These are phyloP conservation scores for Zapornia atra DNA, from an alignment of 2,113 vertebrate genomes.

Conservation along the genomic window DNA sequence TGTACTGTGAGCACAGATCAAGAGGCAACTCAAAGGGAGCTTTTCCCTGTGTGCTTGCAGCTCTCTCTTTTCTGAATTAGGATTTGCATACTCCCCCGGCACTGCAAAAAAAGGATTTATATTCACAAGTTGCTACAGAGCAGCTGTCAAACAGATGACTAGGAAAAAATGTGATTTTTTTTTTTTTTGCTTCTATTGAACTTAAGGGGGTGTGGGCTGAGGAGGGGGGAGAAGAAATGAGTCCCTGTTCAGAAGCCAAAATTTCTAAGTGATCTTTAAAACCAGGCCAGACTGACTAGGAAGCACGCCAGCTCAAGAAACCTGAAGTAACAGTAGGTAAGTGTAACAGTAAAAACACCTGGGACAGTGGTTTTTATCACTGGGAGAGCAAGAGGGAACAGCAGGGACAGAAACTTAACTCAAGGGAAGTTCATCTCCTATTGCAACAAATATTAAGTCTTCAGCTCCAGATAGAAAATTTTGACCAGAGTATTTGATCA, in stretches of 20 bases:
- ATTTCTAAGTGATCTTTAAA: slow-evolving; percentile 3
- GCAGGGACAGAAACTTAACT: neutral
- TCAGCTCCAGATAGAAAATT: neutral
- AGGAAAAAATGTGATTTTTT: slow-evolving; percentile 4
- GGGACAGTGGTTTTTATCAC: neutral
- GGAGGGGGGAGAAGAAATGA: neutral
- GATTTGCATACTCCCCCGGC: slow-evolving; percentile 60
- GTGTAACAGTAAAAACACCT: neutral
- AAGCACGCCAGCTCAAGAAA: slow-evolving; percentile 1
- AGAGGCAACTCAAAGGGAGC: neutral
- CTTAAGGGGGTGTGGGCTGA: neutral
- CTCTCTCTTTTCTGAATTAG: slow-evolving; percentile 59
- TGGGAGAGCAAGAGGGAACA: neutral
- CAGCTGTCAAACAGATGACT: slow-evolving; percentile 65
- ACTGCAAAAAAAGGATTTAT: slow-evolving; percentile 61
- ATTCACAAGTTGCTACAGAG: slow-evolving; percentile 64
- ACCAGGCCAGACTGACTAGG: slow-evolving; percentile 13
- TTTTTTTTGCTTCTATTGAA: neutral
- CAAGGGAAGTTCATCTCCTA: neutral
- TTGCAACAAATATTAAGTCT: neutral
- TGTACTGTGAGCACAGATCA: neutral
- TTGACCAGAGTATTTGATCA: neutral
- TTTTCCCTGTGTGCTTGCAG: neutral
- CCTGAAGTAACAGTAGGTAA: neutral
- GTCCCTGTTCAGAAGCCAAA: neutral